Evolutionary conservation across 2,113 vertebrate genomes (phyloP), one percentile per base, ranked within the genome.

Genomic region (Zosterops lateralis): DNA sequence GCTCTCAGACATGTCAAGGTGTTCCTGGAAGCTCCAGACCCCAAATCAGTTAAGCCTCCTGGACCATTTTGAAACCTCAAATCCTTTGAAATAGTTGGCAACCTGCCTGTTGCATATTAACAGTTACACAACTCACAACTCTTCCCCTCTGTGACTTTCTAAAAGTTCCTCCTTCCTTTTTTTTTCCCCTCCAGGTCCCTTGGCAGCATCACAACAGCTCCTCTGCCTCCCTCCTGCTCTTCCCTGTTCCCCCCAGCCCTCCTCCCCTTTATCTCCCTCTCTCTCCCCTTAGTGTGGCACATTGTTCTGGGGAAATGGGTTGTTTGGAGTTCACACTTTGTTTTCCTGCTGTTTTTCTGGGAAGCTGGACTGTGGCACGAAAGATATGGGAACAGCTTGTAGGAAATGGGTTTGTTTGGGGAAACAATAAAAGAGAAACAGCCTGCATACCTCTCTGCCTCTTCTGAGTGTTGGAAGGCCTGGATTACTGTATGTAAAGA

Each of bases 301-400:
- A 95, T 97, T 96, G 93, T 96, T 94, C 86, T 96, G 83, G 87
- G 91, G 93, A 97, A 95, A 82, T 64, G 70, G 48, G 62, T 96
- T 96, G 94, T 96, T 97, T 96, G 94, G 94, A 96, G 96, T 96
- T 97, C 94, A 96, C 86, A 96, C 92, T 97, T 97, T 87, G 84
- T 94, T 95, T 97, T 97, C 95, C 82, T 96, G 87, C 70, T 97
- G 83, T 88, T 95, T 95, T 97, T 95, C 44, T 92, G 94, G 94
- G 96, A 96, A 95, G 60, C 45, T 92, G 87, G 73, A 85, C 3
- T 50, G 5, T 87, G 87, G 57, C 75, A 74, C 51, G 93, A 97
- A 95, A 97, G 97, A 95, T 94, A 96, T 77, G 86, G 92, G 93
- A 95, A 72, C 88, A 81, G 87, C 84, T 89, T 91, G 79, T 94